Base-by-base conservation (phyloP, 2,888 invertebrate species). In the Eupithecia abbreviata region DNA sequence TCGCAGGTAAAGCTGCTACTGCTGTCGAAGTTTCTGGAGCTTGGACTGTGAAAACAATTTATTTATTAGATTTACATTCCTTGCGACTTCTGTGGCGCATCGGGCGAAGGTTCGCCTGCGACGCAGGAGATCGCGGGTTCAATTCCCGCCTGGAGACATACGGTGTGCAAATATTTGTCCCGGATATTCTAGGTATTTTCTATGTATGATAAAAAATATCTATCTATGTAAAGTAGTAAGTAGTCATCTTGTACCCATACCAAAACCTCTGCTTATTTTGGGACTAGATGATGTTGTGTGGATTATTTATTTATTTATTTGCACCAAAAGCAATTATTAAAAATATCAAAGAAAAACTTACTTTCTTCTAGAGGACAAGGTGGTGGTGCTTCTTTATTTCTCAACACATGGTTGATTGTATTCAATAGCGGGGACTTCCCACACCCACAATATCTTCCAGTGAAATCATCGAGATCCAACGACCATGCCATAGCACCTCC, bases 401-500 rank as follows among this genome's bases (percentile, higher is more conserved):
- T 94, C 5, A 98, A 92, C 0, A 98, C 97, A 82, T 97, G 94
- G 87, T 98, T 98, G 84, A 98, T 97, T 0, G 97, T 97, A 78
- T 96, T 96, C 2, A 98, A 90, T 51, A 98, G 91, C 0, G 98
- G 98, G 86, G 97, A 97, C 42, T 96, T 96, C 82, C 98, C 98
- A 86, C 98, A 98, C 10, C 96, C 96, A 84, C 98, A 98, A 76
- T 96, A 93, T 75, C 87, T 85, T 82, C 98, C 97, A 80, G 96
- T 96, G 87, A 98, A 98, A 89, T 98, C 98, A 85, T 98, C 98
- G 75, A 98, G 92, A 90, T 98, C 98, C 15, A 98, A 92, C 0
- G 98, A 97, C 98, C 98, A 98, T 42, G 98, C 96, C 98, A 98
- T 98, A 66, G 97, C 97, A 55, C 98, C 98, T 18, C 97, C 98